phyloP scores from a whole-genome alignment of 2,888 invertebrate genomes.

The Mongoloraphidia duomilia region DNA sequence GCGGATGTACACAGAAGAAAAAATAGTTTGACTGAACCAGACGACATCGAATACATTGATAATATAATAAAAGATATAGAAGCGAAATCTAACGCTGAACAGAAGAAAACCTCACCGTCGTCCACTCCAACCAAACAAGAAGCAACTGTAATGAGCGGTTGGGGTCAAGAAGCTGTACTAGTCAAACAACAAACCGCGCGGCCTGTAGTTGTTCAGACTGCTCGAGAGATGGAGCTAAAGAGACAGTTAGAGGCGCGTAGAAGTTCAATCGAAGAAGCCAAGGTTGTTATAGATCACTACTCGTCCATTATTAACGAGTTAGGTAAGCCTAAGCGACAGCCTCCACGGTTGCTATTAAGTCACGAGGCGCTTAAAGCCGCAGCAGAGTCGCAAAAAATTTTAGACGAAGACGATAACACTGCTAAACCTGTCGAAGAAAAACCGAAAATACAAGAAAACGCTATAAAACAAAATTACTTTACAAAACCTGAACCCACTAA shows the following conservation, averaged over 20 bases:
- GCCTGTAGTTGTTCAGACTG: not conserved
- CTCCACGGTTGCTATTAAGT: slow-evolving; percentile 41
- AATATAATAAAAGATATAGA: too few relatives aligned
- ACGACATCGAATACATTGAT: slow-evolving; percentile 9
- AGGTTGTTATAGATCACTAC: slow-evolving; percentile 63
- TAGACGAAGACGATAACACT: slow-evolving; percentile 13
- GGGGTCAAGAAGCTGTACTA: not conserved
- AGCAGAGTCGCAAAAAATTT: slow-evolving; percentile 30
- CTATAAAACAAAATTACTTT: slow-evolving; percentile 12
- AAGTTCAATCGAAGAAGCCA: slow-evolving; percentile 45
- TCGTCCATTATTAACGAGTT: slow-evolving; percentile 64
- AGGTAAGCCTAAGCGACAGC: slow-evolving; percentile 36
- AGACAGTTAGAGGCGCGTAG: slow-evolving; percentile 1
- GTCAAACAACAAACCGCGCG: not conserved
- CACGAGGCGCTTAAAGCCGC: slow-evolving; percentile 47
- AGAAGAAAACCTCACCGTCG: too few relatives aligned
- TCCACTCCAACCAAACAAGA: not conserved
- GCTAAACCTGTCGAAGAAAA: slow-evolving; percentile 16
- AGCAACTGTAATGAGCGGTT: not conserved
- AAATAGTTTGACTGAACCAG: slow-evolving; percentile 13
- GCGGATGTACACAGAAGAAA: slow-evolving; percentile 2
- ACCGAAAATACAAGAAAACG: slow-evolving; percentile 6
- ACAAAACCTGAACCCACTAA: slow-evolving; percentile 23
- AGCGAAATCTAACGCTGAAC: too few relatives aligned
- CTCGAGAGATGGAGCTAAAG: slow-evolving; percentile 5